These are phyloP conservation scores for Zelostemma sp. DNA, from an alignment of 1,140 invertebrate genomes.

Conservation along the genomic window DNA sequence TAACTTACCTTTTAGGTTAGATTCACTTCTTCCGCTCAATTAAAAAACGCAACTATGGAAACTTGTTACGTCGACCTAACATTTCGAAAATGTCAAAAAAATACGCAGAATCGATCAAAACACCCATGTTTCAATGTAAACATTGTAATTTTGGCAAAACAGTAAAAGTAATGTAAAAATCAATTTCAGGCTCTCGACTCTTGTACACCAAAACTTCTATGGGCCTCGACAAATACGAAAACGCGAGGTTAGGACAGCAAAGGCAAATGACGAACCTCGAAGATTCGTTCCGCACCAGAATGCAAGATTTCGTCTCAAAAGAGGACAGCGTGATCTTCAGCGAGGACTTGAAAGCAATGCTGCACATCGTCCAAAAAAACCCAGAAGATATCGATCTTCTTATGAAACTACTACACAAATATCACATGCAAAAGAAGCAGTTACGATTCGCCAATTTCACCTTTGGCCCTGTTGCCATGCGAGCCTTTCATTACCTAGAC, in stretches of 20 bases:
- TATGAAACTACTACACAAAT: conserved; percentile 78
- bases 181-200: conserved; percentile 40
- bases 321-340: conserved; percentile 81
- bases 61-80: no score
- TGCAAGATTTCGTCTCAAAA: conserved; percentile 73
- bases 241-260: conserved; percentile 68
- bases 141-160: no score
- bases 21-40: no score
- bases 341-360: conserved; percentile 87
- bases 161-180: no score
- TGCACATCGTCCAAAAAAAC: conserved; percentile 75
- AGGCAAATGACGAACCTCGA: conserved; percentile 73
- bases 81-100: no score
- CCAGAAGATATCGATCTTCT: conserved; percentile 76
- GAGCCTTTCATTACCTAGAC: conserved; percentile 80
- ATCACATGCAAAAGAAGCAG: conserved; percentile 79
- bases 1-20: no score
- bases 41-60: no score
- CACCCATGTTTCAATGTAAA: no score
- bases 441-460: conserved; percentile 82
- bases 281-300: conserved; percentile 78
- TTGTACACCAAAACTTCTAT: conserved; percentile 72
- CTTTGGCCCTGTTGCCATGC: conserved; percentile 88
- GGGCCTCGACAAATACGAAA: conserved; percentile 74
- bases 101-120: no score